Percentiles rank a stretch among this genome's conserved stretches.
Conservation (phyloP, 2,888 invertebrate species). For the Xylocampa areola region DNA sequence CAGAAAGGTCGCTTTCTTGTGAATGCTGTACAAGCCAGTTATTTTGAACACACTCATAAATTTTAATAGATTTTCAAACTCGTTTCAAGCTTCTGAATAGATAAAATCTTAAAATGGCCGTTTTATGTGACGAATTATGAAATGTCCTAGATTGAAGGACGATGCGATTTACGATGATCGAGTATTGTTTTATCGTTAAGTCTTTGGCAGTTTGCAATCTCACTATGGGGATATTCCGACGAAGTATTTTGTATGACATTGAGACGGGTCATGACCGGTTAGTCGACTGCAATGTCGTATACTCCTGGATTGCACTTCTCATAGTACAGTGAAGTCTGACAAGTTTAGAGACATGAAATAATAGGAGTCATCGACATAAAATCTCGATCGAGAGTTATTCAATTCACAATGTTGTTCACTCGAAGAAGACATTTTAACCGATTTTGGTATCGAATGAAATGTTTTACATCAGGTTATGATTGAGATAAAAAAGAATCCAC, state of each 20-base stretch:
- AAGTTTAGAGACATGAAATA: conserved; percentile 8
- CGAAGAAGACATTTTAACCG: too few relatives aligned
- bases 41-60: conserved; percentile 50
- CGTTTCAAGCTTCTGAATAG: conserved; percentile 28
- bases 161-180: conserved; percentile 33
- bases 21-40: conserved; percentile 31
- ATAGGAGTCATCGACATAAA: conserved; percentile 4
- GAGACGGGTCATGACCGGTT: conserved; percentile 13
- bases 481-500: too few relatives aligned
- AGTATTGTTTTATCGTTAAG: conserved; percentile 35
- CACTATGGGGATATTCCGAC: conserved; percentile 27
- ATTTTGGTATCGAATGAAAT: too few relatives aligned
- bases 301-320: conserved; percentile 6
- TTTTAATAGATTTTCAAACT: conserved; percentile 44
- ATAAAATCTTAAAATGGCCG: conserved; percentile 33
- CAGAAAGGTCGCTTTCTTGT: conserved; percentile 72
- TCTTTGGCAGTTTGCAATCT: conserved; percentile 26
- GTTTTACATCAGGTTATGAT: too few relatives aligned
- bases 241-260: conserved; percentile 10
- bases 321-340: conserved; percentile 7
- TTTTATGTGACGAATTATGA: conserved; percentile 56
- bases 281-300: background rate
- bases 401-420: conserved; percentile 35
- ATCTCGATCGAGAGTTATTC: conserved; percentile 22
- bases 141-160: conserved; percentile 36